Base-by-base conservation (phyloP, 1,140 invertebrate species). In the Platyscapa corneri region DNA sequence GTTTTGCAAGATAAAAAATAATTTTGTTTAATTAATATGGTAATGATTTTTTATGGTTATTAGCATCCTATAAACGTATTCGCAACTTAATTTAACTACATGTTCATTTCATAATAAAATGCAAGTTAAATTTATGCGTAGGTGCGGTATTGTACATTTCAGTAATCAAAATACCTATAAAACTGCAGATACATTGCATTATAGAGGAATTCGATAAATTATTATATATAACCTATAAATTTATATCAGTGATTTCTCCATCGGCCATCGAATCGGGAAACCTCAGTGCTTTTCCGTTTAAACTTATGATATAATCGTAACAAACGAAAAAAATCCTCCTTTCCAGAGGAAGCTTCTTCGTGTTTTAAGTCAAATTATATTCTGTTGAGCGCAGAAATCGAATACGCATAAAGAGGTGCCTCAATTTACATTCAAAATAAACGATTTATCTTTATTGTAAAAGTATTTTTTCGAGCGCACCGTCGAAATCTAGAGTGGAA, bases 261-360 rank as follows among this genome's bases (percentile, higher is more conserved):
- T 27, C n/a, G n/a, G n/a, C n/a, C 27, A 60, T 60, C 56, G 27
- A 60, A 60, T 60, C 56, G 27, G 56, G 23, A 60, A 27, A 14
- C 56, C 23, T 60, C 10, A 27, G 27, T 27, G 23, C 37, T 79
- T 65, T 14, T 12, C 34, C 30, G 37, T 79, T 79, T 42, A 79
- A 42, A 65, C 23, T 49, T n/a, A 37, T 16, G 27, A 3, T 79
- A 65, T 42, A 64, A 64, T 42, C 20, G 56, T 3, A 46, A 49
- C 20, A 18, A 34, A 81, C 46, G 70, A 46, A 46, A 81, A 81
- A 3, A 23, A 60, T 67, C 6, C 39, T 70, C 46, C 79, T 70
- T 81, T 81, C 39, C 39, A 81, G 49, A 56, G 46, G 64, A 70
- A 49, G 39, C 39, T 49, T 81, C 65, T 81, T 53, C 64, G 49